Base-by-base conservation (phyloP, 92 coral and sea anemone species). In the Siderastrea siderea region DNA sequence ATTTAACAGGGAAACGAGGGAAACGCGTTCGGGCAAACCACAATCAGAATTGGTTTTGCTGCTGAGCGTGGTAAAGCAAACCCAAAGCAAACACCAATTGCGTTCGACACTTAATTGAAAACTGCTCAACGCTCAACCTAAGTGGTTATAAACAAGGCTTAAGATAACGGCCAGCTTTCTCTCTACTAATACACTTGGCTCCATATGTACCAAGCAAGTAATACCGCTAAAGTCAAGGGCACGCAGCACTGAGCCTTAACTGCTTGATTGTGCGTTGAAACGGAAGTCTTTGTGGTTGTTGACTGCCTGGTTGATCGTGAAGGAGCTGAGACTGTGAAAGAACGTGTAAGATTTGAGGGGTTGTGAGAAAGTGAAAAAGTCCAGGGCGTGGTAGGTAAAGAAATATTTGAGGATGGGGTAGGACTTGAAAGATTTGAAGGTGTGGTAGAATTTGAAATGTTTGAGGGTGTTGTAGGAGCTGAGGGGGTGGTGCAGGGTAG, bases 401-500 rank as follows among this genome's bases (percentile, higher is more conserved):
- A 4, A 43, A 4, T 8, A 5, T 38, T 58, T 60, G 80, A 5
- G 6, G 7, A 2, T 4, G 17, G 47, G 8, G 75, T 47, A 7
- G 65, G 45, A 16, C 9, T 43, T 15, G 60, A 7, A 55, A 55
- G 60, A 7, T 55, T 12, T 55, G 12, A 55, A 55, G 7, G 7
- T 1, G 60, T 55, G 12, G 60, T 55, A 55, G 12, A 7, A 7
- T 2, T 12, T 7, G 60, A 12, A 12, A 7, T 55, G 2, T 12
- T 48, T 3, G 38, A 16, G 13, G 52, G 81, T 2, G 68, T 45
- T 1, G 60, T 5, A 6, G 86, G 47, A 15, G 57, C 8, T 9
- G 86, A 15, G 60, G 68, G 50, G 14, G 77, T 54, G 65, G 85
- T 69, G n/a, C 86, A 82, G 1, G 86, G 86, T 0, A 70, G 77